Evolutionary conservation across 2,797 vertebrate genomes (phyloP).

Genomic region (Benthosema pterotum): DNA sequence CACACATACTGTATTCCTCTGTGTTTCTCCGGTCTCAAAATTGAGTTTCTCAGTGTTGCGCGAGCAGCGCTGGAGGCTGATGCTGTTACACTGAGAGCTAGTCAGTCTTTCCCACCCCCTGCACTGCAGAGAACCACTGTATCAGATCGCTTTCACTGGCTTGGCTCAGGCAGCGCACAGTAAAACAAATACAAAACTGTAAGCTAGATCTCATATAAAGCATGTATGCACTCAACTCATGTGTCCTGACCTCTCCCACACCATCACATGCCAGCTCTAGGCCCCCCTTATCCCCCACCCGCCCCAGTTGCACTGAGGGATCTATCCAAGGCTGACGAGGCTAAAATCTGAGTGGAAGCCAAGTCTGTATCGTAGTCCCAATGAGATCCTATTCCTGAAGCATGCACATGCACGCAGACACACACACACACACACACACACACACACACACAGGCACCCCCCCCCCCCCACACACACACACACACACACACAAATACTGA

Average conservation of each 20-base stretch:
- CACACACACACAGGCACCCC: too few relatives aligned
- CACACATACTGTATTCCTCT: background rate
- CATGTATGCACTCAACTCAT: background rate
- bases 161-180: background rate
- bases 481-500: too few relatives aligned
- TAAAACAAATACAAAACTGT: background rate
- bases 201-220: background rate
- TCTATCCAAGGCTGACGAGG: background rate
- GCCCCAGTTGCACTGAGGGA: background rate
- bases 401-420: background rate
- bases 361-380: background rate
- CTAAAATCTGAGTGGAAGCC: background rate
- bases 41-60: slow-evolving; percentile 1
- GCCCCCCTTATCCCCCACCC: too few relatives aligned
- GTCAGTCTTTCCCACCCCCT: background rate
- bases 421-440: too few relatives aligned
- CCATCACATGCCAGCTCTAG: too few relatives aligned
- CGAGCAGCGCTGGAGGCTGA: background rate
- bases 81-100: background rate
- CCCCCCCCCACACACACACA: too few relatives aligned
- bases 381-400: background rate
- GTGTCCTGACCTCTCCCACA: background rate
- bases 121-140: too few relatives aligned
- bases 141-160: background rate
- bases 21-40: background rate